These are phyloP conservation scores for Rotaria magnacalcarata DNA, from an alignment of 2,888 invertebrate species.

Conservation along the genomic window DNA sequence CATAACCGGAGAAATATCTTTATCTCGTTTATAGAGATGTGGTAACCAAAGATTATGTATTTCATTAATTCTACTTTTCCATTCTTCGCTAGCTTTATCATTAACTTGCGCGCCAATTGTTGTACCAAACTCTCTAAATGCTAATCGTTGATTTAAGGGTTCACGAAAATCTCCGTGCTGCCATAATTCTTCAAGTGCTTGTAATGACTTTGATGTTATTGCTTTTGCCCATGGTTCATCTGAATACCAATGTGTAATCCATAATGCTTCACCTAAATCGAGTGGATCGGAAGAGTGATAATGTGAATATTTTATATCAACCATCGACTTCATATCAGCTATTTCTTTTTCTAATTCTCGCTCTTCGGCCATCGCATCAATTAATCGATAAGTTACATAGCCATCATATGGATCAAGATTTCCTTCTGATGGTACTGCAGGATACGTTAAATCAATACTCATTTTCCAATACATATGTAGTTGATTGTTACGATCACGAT, in stretches of 20 bases:
- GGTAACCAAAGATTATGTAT: conserved; percentile 8
- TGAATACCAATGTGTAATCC: conserved; percentile 47
- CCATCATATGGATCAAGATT: conserved; percentile 48
- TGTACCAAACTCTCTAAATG: conserved; percentile 32
- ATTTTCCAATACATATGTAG: conserved; percentile 48
- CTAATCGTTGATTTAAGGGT: not conserved
- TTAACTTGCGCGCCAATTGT: conserved; percentile 24
- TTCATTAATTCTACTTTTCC: not conserved
- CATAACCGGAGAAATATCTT: conserved; percentile 25
- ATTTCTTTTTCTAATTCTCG: conserved; percentile 45
- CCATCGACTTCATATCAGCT: conserved; percentile 46
- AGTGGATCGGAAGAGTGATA: conserved; percentile 46
- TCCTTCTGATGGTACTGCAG: conserved; percentile 45
- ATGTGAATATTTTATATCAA: conserved; percentile 46
- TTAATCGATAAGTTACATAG: conserved; percentile 47
- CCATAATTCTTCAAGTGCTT: conserved; percentile 7
- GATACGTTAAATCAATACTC: conserved; percentile 47
- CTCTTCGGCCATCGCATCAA: conserved; percentile 45
- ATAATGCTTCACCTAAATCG: conserved; percentile 47
- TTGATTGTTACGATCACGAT: conserved; percentile 46
- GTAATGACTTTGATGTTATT: not conserved
- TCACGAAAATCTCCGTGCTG: not conserved
- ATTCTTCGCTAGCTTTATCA: not conserved
- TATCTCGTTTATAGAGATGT: conserved; percentile 28
- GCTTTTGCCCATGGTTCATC: conserved; percentile 47